Evolutionary conservation across 2,113 vertebrate genomes (phyloP), one percentile per base, ranked within the genome.

Genomic region (Protomyctophum bolini): DNA sequence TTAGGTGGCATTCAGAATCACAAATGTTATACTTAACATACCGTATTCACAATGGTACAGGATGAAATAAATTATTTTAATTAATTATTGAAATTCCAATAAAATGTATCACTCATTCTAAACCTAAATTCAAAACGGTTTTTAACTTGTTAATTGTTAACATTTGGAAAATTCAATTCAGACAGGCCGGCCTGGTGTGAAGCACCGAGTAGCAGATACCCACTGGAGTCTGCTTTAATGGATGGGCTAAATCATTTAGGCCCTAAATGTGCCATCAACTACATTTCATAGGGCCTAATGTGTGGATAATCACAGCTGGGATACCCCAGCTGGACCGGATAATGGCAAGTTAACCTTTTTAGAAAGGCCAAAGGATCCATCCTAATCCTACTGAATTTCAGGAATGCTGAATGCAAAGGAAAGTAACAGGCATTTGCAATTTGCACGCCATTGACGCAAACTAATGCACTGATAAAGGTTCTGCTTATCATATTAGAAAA

Each of bases 261-360:
- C 64, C 46, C 71, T 72, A 80, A 89, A 87, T 87, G 89, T 86
- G 88, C 91, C 86, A 87, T 90, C 82, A 85, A 87, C 82, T 84
- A 76, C 85, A 90, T 90, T 90, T 86, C 67, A 68, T 82, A 54
- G 77, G 75, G 64, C 47, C 80, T 92, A 91, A 93, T 93, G 91
- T 94, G 92, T 86, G 83, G 87, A 84, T 91, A 92, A 92, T 91
- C 87, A 87, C 82, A 91, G 85, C 74, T 66, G 85, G 83, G 82
- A 74, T 83, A 85, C 83, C 85, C 80, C 71, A 52, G 71, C 70
- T 67, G 58, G 84, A 86, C 59, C 63, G 7, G 77, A 86, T 92
- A 91, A 92, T 92, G 86, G 91, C 56, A 85, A 85, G 82, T 85
- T 91, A 92, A 94, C 89, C 85, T 86, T 87, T 91, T 92, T 87